Base-by-base conservation (phyloP, 2,888 invertebrate species). In the Frankliniella fusca region DNA sequence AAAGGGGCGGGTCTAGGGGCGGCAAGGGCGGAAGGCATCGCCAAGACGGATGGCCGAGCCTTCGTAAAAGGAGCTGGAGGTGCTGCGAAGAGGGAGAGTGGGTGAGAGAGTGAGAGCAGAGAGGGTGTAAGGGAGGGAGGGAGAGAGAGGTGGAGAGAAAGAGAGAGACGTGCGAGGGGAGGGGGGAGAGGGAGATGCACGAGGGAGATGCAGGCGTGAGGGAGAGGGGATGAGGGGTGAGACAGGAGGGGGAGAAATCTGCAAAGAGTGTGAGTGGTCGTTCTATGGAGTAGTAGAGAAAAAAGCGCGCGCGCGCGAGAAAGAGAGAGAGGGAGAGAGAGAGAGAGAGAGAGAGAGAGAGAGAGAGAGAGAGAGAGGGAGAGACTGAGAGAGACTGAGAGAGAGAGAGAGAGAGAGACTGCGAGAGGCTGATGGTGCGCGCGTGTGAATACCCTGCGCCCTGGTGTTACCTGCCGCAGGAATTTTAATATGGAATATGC, bases 401-500 rank as follows among this genome's bases (percentile, higher is more conserved):
- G 38, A 38, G 38, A 5, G 38, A 38, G 38, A 38, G 38, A 5
- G 38, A 38, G 38, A 38, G 38, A 5, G 38, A 38, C 3, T 3
- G 38, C 3, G 38, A 38, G 38, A 38, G 38, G 38, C 38, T 38
- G 38, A 38, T 38, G 38, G 38, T 38, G 38, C 38, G 38, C 38
- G 38, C 38, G 38, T 38, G 38, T 38, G 38, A 5, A 38, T 38
- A 76, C 70, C 27, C 27, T 70, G 23, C 70, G 27, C 70, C 23
- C 70, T 23, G 70, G 61, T 61, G 61, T 18, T 61, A 61, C 61
- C 61, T 61, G 61, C 61, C 61, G 61, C 61, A 61, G 61, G 61
- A 61, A 76, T 76, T 76, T 76, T 76, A 76, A 76, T 76, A 76
- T 76, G 70, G 70, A 76, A 76, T 76, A 76, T 76, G 70, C 70